Evolutionary conservation across 2,888 invertebrate species (phyloP), one percentile per base, ranked within the genome.

Genomic region (Sphaerophoria rueppellii): DNA sequence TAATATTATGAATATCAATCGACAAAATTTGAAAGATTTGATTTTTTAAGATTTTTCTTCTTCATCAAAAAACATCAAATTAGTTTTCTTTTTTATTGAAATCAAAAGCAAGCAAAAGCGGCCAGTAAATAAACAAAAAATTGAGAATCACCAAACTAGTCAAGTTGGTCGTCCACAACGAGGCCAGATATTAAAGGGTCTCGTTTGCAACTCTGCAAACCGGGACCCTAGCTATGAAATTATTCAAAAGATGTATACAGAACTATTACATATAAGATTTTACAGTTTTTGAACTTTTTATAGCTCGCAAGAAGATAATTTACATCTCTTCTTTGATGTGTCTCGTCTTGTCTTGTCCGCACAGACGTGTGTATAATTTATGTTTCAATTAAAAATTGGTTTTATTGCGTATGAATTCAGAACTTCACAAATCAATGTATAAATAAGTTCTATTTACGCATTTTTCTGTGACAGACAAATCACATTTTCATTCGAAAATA

Each of bases 311-410:
- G 52, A 63, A 11, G 16, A 37, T 37, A 37, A 58, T 63, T 71
- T 16, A 55, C 43, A 12, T 60, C 24, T 34, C 74, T 37, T 65
- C 61, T 74, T 80, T 74, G 57, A 75, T 63, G 32, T 55, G 34
- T 63, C 11, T 35, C 37, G 35, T 57, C n/a, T 16, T 55, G 34
- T 63, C 11, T 35, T 48, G 16, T 57, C n/a, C 34, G 35, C 50
- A 34, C 9, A 34, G 34, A 50, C 55, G 60, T 55, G 43, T 58
- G 46, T 35, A 14, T 35, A 48, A 65, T 67, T 50, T 60, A 65
- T 82, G 72, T 46, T 72, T 58, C 69, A 82, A 82, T 83, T 83
- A 78, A 79, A 83, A 83, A 83, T 79, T 78, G 74, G 6, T 70
- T 82, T 73, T 63, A 73, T 77, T 50, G 48, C 55, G 32, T 48